Conservation (phyloP, 2,888 invertebrate species). For the Athalia cordata region DNA sequence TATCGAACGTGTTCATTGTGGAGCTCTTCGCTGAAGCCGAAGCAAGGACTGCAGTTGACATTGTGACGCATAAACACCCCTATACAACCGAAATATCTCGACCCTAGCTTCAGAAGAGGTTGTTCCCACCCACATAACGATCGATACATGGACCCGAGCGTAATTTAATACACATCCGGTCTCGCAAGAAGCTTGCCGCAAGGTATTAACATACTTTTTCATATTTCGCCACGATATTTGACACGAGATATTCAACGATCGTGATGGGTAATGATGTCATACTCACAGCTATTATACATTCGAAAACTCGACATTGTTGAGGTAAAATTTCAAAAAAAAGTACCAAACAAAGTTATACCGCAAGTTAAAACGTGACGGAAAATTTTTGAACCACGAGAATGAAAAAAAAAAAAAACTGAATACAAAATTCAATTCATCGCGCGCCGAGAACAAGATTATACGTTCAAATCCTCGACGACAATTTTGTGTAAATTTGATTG, state of each 20-base stretch:
- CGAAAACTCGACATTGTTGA: constrained; percentile 4
- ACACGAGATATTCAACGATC: background rate
- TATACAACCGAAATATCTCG: constrained; percentile 35
- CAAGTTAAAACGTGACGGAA: background rate
- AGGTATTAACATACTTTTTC: background rate
- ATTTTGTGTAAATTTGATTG: background rate
- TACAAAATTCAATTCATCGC: background rate
- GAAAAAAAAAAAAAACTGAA: background rate
- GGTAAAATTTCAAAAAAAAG: constrained; percentile 18
- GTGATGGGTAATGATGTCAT: no score
- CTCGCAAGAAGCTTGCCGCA: background rate
- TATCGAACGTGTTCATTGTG: constrained; percentile 35
- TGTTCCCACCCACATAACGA: constrained; percentile 34
- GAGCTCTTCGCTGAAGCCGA: constrained; percentile 27
- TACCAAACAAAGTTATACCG: constrained; percentile 26
- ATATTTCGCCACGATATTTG: background rate
- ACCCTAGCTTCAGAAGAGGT: constrained; percentile 40
- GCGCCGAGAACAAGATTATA: background rate
- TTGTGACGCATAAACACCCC: constrained; percentile 45
- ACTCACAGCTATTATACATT: background rate
- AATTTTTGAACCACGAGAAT: constrained; percentile 13
- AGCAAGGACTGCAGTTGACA: constrained; percentile 48
- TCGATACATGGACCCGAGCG: constrained; percentile 24
- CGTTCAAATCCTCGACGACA: background rate
- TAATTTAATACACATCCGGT: constrained; percentile 24